Evolutionary conservation across 35 echinoderm and acorn worm species (phyloP), one percentile per base, ranked within the genome.

Genomic region (Lytechinus pictus): DNA sequence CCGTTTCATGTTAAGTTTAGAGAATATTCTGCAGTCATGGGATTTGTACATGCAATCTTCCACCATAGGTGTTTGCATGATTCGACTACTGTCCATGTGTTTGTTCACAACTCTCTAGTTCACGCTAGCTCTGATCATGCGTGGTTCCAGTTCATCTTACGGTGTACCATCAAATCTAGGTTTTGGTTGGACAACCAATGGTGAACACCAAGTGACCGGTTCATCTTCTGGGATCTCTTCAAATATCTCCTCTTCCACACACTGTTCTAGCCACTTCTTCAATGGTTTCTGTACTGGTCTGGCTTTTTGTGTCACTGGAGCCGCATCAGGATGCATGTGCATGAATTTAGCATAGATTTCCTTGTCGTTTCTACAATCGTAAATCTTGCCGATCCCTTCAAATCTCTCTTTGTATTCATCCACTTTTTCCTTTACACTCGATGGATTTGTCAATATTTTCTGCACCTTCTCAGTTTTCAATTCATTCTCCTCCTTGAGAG

Each of bases 41-140:
- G 96, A 97, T 58, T 95, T 96, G 94, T 97, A 95, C 44, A 27
- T 95, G 87, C 96, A 97, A 96, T 97, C 97, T 94, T 97, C 97
- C 13, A 97, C 97, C 4, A 95, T 86, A 9, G 95, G 94, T 5
- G 93, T 89, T 95, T 96, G 95, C 2, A 87, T 95, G 61, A 97
- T 96, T 95, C 95, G 92, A 27, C 94, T 96, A 27, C 94, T 95
- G 28, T 96, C 97, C 97, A 97, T 97, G 54, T 53, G 91, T 52
- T 97, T 97, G 72, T 95, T 95, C 86, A 88, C 95, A 19, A 96
- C 54, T 93, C 91, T 93, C 52, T 56, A 27, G 53, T 97, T 94
- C 24, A 97, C 52, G 52, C 95, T 97, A 61, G 95, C 97, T 94
- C 97, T 95, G 60, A 96, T 96, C 95, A 96, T 96, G 71, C 57